A percentile compares a stretch with the other conserved stretches of the same genome.
These are phyloP conservation scores for Pionites leucogaster DNA, from an alignment of 2,113 vertebrate species.

Conservation along the genomic window DNA sequence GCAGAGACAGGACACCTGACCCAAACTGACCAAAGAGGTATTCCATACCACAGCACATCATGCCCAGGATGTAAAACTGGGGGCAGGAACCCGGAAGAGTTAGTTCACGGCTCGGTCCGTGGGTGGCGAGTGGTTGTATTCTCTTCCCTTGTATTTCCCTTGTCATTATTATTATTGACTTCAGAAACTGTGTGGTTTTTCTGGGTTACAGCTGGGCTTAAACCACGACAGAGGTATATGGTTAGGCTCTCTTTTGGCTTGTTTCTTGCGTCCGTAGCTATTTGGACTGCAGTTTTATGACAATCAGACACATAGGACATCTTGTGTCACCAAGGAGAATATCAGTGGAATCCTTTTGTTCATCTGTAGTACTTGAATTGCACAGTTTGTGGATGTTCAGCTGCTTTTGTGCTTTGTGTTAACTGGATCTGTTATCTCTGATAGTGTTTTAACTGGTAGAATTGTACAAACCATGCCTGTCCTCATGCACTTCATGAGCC, in stretches of 20 bases:
- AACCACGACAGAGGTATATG: background rate
- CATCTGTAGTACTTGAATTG: background rate
- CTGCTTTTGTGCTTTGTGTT: background rate
- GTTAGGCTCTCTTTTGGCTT: background rate
- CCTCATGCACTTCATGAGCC: background rate
- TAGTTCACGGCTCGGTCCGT: too few relatives aligned
- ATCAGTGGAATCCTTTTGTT: background rate
- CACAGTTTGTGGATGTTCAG: background rate
- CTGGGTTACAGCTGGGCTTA: too few relatives aligned
- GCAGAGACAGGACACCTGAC: too few relatives aligned
- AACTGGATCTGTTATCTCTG: background rate
- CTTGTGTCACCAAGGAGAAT: background rate
- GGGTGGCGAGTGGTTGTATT: too few relatives aligned
- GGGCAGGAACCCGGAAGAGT: too few relatives aligned
- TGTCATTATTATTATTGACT: too few relatives aligned
- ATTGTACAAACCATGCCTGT: background rate
- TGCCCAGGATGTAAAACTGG: too few relatives aligned
- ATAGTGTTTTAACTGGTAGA: background rate
- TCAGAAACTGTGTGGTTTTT: too few relatives aligned
- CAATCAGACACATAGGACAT: background rate
- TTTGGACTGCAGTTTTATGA: background rate
- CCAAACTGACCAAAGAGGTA: too few relatives aligned
- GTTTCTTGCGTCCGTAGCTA: fast-evolving
- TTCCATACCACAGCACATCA: too few relatives aligned
- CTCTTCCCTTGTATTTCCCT: too few relatives aligned